Conservation (phyloP, 37 sponge, comb jelly and placozoan genomes). For the Bolinopsis microptera region DNA sequence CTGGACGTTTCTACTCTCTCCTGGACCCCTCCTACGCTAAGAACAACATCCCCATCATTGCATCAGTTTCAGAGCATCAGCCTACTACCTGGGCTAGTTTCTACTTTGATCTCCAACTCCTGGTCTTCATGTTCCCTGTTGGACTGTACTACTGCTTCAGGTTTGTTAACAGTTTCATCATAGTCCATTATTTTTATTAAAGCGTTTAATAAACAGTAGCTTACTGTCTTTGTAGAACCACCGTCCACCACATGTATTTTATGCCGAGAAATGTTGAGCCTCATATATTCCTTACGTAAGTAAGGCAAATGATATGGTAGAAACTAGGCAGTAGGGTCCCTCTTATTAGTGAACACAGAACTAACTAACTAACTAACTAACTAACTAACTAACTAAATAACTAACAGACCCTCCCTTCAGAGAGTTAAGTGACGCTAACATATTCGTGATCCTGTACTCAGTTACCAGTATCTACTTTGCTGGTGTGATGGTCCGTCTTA, state of each 20-base stretch:
- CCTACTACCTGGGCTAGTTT: slow-evolving; percentile 99
- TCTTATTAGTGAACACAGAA: too few relatives aligned
- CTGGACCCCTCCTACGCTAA: slow-evolving; percentile 99
- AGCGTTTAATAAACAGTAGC: too few relatives aligned
- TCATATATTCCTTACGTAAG: too few relatives aligned
- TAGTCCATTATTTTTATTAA: too few relatives aligned
- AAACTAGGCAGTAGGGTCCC: too few relatives aligned
- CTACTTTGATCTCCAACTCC: slow-evolving; percentile 97
- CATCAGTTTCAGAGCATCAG: slow-evolving; percentile 98
- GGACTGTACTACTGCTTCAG: slow-evolving; percentile 95
- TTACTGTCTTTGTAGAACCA: too few relatives aligned
- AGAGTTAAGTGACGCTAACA: slow-evolving; percentile 94
- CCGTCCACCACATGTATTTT: too few relatives aligned
- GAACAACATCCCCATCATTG: slow-evolving; percentile 99
- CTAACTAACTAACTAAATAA: not conserved
- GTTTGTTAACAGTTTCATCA: not conserved
- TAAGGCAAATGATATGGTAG: too few relatives aligned
- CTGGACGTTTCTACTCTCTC: slow-evolving; percentile 97
- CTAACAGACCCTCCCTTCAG: not conserved
- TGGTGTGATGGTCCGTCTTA: slow-evolving; percentile 99
- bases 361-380: too few relatives aligned
- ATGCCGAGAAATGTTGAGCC: too few relatives aligned
- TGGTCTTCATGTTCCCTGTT: slow-evolving; percentile 96
- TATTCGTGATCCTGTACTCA: slow-evolving; percentile 95
- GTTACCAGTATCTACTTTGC: slow-evolving; percentile 97